Percentiles rank a stretch among this genome's conserved stretches.
Evolutionary conservation across 2,113 vertebrate species (phyloP).

Genomic region (Pongo pygmaeus): DNA sequence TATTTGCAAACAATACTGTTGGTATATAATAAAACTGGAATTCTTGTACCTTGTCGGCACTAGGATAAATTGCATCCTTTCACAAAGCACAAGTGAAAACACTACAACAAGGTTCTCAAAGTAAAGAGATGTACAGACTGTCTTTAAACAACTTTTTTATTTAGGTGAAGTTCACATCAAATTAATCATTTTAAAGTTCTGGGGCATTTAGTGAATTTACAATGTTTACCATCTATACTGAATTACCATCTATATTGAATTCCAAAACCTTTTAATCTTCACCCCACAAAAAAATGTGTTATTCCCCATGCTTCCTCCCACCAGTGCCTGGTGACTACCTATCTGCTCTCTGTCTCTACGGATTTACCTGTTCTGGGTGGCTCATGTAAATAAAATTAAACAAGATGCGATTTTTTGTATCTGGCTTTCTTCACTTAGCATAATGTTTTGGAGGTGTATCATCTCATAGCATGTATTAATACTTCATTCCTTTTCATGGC

Average conservation of each 20-base stretch:
- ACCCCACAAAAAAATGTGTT: not conserved
- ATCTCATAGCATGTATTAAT: not conserved
- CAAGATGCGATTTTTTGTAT: not conserved
- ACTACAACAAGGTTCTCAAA: not conserved
- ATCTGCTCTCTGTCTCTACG: not conserved
- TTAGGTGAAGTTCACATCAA: not conserved
- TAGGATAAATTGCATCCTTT: not conserved
- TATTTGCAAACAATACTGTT: not conserved
- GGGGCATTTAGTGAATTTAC: not conserved
- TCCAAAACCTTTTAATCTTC: not conserved
- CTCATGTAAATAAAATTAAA: not conserved
- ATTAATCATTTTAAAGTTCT: not conserved
- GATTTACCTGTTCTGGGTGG: not conserved
- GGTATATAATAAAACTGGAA: not conserved
- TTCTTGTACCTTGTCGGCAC: not conserved
- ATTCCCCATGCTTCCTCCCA: too few species aligned
- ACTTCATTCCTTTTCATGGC: not conserved
- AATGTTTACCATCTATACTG: not conserved
- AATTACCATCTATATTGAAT: not conserved
- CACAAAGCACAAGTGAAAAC: not conserved
- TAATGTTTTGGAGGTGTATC: not conserved
- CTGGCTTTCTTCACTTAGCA: not conserved
- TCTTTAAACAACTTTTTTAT: not conserved
- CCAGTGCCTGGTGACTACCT: not conserved
- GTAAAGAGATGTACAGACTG: not conserved